Base-by-base conservation (phyloP, 2,113 vertebrate genomes). In the Triplophysa dalaica region DNA sequence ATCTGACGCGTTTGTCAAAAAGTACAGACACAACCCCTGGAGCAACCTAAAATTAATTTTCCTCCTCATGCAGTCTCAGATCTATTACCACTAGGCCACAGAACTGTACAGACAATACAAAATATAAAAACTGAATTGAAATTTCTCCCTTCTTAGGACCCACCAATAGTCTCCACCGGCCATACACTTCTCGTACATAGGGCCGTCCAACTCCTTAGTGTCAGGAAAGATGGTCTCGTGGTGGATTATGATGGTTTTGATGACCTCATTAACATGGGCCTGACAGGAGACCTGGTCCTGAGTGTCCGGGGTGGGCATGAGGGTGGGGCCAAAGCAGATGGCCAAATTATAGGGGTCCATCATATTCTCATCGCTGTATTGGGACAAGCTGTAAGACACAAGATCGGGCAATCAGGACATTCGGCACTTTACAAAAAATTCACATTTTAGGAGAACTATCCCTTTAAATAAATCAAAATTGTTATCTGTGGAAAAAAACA, bases 311-410 rank as follows among this genome's bases (percentile, higher is more conserved):
- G 98, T 97, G 62, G 98, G 97, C 98, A 99, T 98, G 80, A 99
- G 86, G 0, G 98, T 99, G 60, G 98, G 98, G 43, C 98, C 98
- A 78, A 98, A 99, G 90, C 98, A 99, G 90, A 98, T 98, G 83
- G 98, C 98, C 91, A 99, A 85, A 85, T 99, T 99, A 90, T 98
- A 99, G 0, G 96, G 95, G 91, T 99, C 98, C 98, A 99, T 99
- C 98, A 99, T 99, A 88, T 99, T 99, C 90, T 99, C 98, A 77
- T 99, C 98, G 2, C 96, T 99, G 91, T 98, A 99, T 87, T 99
- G 98, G 48, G 98, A 99, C 86, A 99, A 91, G 86, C 98, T 99
- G 88, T 22, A 52, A 43, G 16, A 56, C 22, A 78, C 29, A 43
- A n/a, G 4, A 33, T 11, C 48, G 19, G 62, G 10, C 0, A 61